phyloP scores from a whole-genome alignment of 2,888 invertebrate genomes.

The Apodemia duryi region DNA sequence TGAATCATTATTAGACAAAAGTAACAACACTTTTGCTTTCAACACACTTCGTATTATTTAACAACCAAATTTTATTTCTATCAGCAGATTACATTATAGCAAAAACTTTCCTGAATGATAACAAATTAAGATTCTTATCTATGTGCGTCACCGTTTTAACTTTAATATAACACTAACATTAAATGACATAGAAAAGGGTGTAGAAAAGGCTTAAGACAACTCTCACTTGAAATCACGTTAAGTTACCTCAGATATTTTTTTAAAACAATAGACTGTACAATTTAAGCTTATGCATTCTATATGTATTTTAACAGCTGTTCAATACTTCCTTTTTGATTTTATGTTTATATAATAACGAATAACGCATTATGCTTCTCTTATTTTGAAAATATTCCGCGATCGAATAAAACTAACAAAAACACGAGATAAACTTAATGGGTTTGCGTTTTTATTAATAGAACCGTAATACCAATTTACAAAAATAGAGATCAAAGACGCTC shows the following conservation, averaged over 20 bases:
- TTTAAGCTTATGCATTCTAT: constrained; percentile 3
- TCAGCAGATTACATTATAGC: background rate
- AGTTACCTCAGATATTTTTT: constrained; percentile 52
- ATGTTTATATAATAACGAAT: background rate
- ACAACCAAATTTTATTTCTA: background rate
- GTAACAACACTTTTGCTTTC: too few species aligned
- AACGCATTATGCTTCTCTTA: too few species aligned
- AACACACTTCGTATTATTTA: too few species aligned
- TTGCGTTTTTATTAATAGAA: too few species aligned
- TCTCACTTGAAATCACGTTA: constrained; percentile 76
- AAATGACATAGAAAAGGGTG: constrained; percentile 74
- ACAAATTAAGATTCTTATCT: background rate
- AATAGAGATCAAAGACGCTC: too few species aligned
- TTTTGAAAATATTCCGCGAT: too few species aligned
- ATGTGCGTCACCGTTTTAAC: background rate
- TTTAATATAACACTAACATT: constrained; percentile 64
- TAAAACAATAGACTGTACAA: constrained; percentile 25
- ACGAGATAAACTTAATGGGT: too few species aligned
- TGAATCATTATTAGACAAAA: too few species aligned
- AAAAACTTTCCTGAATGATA: background rate
- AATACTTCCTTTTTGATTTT: background rate
- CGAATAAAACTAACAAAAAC: too few species aligned
- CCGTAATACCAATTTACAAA: too few species aligned
- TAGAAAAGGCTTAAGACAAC: constrained; percentile 72
- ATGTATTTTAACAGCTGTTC: too few species aligned